Evolutionary conservation across 2,113 vertebrate species (phyloP).

Genomic region (Crotalus horridus): DNA sequence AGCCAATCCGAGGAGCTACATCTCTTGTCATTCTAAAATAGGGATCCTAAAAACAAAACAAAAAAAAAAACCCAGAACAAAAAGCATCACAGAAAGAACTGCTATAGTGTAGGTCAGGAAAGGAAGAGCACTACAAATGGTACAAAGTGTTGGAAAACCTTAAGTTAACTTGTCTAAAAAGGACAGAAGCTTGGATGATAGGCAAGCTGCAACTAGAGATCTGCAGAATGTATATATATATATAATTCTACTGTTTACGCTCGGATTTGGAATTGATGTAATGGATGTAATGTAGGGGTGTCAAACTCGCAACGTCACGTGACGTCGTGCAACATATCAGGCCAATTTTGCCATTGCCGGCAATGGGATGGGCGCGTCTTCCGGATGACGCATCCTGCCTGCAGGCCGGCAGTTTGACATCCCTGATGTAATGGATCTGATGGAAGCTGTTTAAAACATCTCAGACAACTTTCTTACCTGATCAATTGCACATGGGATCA

Average conservation of each 20-base stretch:
- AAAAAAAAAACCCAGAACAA: not conserved
- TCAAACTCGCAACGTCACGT: too few species aligned
- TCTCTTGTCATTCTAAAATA: slow-evolving; percentile 98
- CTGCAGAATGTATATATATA: not conserved
- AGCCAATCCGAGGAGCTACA: slow-evolving; percentile 89
- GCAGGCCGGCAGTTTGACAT: too few species aligned
- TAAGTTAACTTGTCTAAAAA: not conserved
- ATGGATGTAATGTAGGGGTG: too few species aligned
- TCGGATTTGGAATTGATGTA: rapidly evolving
- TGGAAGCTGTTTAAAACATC: slow-evolving; percentile 2
- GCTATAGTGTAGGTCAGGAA: not conserved
- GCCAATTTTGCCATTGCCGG: too few species aligned
- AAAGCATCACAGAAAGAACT: not conserved
- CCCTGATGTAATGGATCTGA: not conserved
- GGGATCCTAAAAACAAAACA: slow-evolving; percentile 80
- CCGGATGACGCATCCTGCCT: too few species aligned
- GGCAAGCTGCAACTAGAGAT: not conserved
- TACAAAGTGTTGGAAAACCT: not conserved
- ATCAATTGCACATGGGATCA: slow-evolving; percentile 97
- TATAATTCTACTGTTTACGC: not conserved
- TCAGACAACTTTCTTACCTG: slow-evolving; percentile 72
- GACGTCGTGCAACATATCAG: too few species aligned
- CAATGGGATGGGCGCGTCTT: too few species aligned
- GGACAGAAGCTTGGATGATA: not conserved
- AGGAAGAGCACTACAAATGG: not conserved